Conservation (phyloP, 2,797 vertebrate species). For the Prionace glauca region DNA sequence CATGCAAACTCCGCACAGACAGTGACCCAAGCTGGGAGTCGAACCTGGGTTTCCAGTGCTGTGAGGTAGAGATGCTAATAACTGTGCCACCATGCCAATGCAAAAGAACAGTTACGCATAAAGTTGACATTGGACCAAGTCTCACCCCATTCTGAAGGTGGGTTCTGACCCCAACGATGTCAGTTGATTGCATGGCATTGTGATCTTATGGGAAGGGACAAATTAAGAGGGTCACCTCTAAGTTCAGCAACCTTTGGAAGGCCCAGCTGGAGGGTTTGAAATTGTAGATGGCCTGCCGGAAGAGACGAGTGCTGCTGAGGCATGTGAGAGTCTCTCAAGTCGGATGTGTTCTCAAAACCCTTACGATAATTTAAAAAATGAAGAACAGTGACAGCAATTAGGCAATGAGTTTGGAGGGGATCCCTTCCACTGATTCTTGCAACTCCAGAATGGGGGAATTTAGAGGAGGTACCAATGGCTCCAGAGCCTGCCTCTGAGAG, state of each 20-base stretch:
- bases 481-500: not conserved
- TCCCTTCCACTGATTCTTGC: not conserved
- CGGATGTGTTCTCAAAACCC: not conserved
- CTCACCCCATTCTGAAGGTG: not conserved
- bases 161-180: not conserved
- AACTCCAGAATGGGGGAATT: not conserved
- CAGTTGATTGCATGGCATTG: not conserved
- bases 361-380: not conserved
- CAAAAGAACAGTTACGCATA: not conserved
- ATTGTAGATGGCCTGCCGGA: too few relatives aligned
- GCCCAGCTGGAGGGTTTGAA: not conserved
- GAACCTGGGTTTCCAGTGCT: too few relatives aligned
- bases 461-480: not conserved
- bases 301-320: not conserved
- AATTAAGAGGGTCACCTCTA: not conserved
- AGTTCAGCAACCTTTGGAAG: not conserved
- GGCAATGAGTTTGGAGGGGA: not conserved
- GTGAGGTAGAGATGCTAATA: too few relatives aligned
- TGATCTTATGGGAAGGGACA: not conserved
- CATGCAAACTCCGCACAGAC: too few relatives aligned
- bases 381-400: not conserved
- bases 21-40: too few relatives aligned
- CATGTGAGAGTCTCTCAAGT: not conserved
- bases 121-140: not conserved
- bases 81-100: too few relatives aligned